Conservation (phyloP, 2,888 invertebrate genomes). For the Eurois occulta region DNA sequence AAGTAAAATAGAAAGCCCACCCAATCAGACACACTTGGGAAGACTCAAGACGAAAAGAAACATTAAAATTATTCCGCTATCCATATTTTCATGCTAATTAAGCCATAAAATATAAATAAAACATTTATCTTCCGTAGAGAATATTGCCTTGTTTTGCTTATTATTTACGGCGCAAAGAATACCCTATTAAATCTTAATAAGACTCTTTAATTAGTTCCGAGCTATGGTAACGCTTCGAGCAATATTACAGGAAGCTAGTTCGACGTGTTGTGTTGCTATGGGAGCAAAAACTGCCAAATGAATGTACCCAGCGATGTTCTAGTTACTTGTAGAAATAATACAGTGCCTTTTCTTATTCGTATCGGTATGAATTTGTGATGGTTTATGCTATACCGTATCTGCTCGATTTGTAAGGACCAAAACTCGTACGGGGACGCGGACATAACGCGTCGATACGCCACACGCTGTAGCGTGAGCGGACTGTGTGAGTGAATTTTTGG, state of each 20-base stretch:
- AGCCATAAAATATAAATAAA: constrained; percentile 57
- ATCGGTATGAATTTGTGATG: neutral
- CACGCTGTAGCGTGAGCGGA: neutral
- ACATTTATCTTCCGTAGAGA: constrained; percentile 57
- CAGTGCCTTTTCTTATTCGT: neutral
- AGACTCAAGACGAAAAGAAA: constrained; percentile 18
- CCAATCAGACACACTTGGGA: constrained; percentile 11
- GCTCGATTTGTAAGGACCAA: neutral
- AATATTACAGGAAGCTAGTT: constrained; percentile 15
- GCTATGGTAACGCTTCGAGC: constrained; percentile 33
- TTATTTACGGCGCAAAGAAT: constrained; percentile 62
- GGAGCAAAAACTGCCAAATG: neutral
- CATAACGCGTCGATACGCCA: too few relatives aligned
- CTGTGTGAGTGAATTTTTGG: neutral
- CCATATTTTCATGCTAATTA: constrained; percentile 52
- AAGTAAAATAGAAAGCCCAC: neutral
- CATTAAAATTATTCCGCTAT: constrained; percentile 44
- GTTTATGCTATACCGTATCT: neutral
- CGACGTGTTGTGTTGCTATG: neutral
- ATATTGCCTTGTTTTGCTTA: constrained; percentile 52
- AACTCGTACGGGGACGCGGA: neutral
- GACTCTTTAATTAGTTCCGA: constrained; percentile 59
- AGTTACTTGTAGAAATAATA: neutral
- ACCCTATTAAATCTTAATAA: constrained; percentile 68
- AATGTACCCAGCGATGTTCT: neutral